Base-by-base conservation (phyloP, 2,888 invertebrate species). In the Gryllus longicercus region DNA sequence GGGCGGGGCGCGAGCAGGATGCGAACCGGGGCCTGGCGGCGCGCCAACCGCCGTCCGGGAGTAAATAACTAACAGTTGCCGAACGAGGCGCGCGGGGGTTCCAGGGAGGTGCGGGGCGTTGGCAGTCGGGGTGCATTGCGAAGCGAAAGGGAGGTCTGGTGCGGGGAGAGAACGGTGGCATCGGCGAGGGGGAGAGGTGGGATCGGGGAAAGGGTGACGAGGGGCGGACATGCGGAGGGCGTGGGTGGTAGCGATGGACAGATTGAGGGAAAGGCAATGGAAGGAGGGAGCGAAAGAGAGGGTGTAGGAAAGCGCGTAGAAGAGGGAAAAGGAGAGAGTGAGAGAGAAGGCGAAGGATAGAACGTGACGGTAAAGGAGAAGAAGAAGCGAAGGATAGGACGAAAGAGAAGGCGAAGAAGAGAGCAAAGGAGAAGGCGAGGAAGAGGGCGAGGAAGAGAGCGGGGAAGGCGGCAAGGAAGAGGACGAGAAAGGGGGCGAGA, bases 1-100 rank as follows among this genome's bases (percentile, higher is more conserved):
- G 5, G 38, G 38, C 38, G 38, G 38, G 38, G 38, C 38, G 38
- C 38, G 38, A 38, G 63, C n/a, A 5, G 63, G 63, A 63, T 63
- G 63, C n/a, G 63, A 63, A 63, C 63, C 16, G 63, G 63, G 63
- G 16, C 16, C 63, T 63, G 63, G 63, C 63, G n/a, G 63, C n/a
- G 63, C 14, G 63, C 63, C 63, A 63, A 63, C 11, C 14, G 4
- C 63, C 63, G 14, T 63, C 63, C 16, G 63, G 63, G n/a, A 63
- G 63, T 63, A 63, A 63, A 63, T 63, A 63, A 63, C 63, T 63
- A 63, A 63, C 63, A 63, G 63, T 63, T 63, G 63, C 63, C 63
- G 63, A 63, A 63, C 63, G 63, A 38, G 63, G 5, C 16, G n/a
- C 63, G 63, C 16, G 63, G 63, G 16, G 63, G n/a, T 4, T 0